A percentile compares a stretch with the other conserved stretches of the same genome.
phyloP scores from a whole-genome alignment of 2,113 vertebrate species.

The Pholis gunnellus region DNA sequence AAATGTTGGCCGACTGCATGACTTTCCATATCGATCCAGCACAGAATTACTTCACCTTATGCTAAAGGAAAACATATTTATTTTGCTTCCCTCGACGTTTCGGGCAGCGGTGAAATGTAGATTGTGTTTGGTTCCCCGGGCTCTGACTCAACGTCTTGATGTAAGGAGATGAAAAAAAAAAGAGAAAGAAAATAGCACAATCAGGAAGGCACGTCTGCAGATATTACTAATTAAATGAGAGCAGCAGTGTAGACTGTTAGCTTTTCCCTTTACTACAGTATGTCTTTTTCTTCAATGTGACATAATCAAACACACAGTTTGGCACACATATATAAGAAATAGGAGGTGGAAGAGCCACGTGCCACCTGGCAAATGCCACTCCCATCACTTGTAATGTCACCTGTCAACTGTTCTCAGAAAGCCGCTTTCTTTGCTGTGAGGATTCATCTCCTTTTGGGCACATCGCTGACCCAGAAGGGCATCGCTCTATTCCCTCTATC shows the following conservation, averaged over 20 bases:
- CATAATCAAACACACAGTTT: conserved; percentile 26
- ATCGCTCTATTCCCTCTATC: background rate
- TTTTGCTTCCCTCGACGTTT: conserved; percentile 37
- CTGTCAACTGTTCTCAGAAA: conserved; percentile 32
- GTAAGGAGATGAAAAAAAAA: conserved; percentile 20
- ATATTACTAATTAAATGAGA: conserved; percentile 62
- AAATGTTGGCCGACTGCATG: conserved; percentile 42
- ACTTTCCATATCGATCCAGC: conserved; percentile 65
- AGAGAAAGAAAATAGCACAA: conserved; percentile 29
- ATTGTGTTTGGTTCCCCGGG: conserved; percentile 34
- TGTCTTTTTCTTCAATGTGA: conserved; percentile 5
- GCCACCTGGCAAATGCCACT: conserved; percentile 29
- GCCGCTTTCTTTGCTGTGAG: conserved; percentile 25
- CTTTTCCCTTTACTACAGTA: conserved; percentile 14
- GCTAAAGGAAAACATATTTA: conserved; percentile 26
- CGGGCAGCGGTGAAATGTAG: conserved; percentile 34
- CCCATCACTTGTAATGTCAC: conserved; percentile 28
- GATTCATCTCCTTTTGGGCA: conserved; percentile 26
- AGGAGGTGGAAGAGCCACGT: background rate
- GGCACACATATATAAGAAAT: conserved; percentile 15
- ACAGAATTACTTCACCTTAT: conserved; percentile 38
- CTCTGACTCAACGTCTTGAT: conserved; percentile 57
- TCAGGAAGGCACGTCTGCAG: conserved; percentile 33
- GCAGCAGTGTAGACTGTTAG: conserved; percentile 26
- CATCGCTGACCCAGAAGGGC: background rate